A percentile compares a stretch with the other conserved stretches of the same genome.
These are phyloP conservation scores for Serilophus lunatus DNA, from an alignment of 2,113 vertebrate species.

Conservation along the genomic window DNA sequence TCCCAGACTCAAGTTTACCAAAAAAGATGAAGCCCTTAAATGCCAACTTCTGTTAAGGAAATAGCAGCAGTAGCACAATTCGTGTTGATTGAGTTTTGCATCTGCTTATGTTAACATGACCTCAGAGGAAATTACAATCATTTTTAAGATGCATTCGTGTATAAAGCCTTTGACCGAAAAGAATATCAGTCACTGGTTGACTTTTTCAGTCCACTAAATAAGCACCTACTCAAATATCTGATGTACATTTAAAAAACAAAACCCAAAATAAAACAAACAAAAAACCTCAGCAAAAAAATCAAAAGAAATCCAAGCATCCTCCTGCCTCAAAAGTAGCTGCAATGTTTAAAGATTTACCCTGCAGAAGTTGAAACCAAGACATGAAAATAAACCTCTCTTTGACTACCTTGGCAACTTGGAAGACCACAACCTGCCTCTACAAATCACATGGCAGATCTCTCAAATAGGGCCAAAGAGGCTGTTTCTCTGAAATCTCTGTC, in stretches of 20 bases:
- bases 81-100: not conserved
- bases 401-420: not conserved
- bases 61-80: not conserved
- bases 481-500: not conserved
- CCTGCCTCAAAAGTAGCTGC: not conserved
- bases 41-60: not conserved
- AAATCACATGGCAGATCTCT: not conserved
- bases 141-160: not conserved
- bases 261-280: not conserved
- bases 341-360: not conserved
- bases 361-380: not conserved
- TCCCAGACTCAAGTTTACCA: not conserved
- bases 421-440: not conserved
- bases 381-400: not conserved
- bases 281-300: no score
- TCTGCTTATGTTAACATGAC: not conserved
- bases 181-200: not conserved
- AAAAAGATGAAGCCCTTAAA: not conserved
- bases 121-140: not conserved
- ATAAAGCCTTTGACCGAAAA: slow-evolving; percentile 1
- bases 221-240: not conserved
- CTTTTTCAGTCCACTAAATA: not conserved
- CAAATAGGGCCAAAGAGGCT: not conserved
- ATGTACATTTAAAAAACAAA: not conserved
- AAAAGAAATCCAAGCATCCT: not conserved